Percentiles rank a stretch among this genome's conserved stretches.
These are phyloP conservation scores for Apogon talboti DNA, from an alignment of 2,797 vertebrate species.

Conservation along the genomic window DNA sequence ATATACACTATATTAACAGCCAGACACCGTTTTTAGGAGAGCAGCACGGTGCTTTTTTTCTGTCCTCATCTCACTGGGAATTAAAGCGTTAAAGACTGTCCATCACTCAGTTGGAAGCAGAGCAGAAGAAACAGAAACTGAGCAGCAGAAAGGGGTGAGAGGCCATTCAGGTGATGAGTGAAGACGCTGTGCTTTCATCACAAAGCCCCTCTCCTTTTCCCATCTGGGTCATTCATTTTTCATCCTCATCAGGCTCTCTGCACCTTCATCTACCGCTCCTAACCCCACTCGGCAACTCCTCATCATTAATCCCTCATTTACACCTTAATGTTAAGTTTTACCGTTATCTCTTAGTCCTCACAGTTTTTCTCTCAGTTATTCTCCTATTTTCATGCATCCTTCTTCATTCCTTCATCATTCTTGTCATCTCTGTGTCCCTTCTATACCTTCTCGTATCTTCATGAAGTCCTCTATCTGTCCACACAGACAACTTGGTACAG, in stretches of 20 bases:
- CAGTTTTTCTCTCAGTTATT: not conserved
- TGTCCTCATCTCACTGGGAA: conserved; percentile 15
- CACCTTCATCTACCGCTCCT: conserved; percentile 19
- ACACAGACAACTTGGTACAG: too few relatives aligned
- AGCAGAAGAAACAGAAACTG: conserved; percentile 54
- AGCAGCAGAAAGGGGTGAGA: conserved; percentile 50
- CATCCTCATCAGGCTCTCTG: conserved; percentile 38
- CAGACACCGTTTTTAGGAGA: not conserved
- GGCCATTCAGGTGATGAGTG: conserved; percentile 65
- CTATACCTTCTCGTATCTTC: too few relatives aligned
- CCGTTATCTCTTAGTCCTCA: not conserved
- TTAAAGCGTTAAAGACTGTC: conserved; percentile 44
- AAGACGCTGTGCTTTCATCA: conserved; percentile 74
- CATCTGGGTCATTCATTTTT: conserved; percentile 54
- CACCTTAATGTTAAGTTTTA: conserved; percentile 1
- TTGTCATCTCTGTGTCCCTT: too few relatives aligned
- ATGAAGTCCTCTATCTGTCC: too few relatives aligned
- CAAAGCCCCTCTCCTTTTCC: conserved; percentile 68
- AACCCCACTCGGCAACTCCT: not conserved
- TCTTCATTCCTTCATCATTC: too few relatives aligned
- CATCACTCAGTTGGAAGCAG: conserved; percentile 52
- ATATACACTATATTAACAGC: too few relatives aligned
- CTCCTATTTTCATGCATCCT: too few relatives aligned
- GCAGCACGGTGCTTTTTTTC: not conserved
- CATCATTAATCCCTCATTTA: not conserved